Evolutionary conservation across 2,113 vertebrate genomes (phyloP).

Genomic region (Zosterops japonicus): DNA sequence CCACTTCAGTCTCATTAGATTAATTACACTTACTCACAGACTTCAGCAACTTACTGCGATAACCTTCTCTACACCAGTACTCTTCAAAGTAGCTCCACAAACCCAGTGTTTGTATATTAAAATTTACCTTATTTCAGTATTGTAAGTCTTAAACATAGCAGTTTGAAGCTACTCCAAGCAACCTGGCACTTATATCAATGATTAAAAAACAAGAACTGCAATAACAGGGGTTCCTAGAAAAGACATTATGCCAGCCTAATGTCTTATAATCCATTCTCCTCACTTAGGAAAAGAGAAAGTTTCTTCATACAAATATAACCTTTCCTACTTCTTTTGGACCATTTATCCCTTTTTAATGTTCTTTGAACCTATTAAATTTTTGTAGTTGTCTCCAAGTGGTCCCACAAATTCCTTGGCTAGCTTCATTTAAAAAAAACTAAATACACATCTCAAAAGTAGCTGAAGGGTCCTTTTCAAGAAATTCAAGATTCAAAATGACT

Average conservation of each 20-base stretch:
- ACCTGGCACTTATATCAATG: neutral
- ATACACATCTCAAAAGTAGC: neutral
- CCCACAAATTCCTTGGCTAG: neutral
- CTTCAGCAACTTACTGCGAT: neutral
- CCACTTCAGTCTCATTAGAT: neutral
- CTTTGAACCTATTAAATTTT: neutral
- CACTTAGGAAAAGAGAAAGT: neutral
- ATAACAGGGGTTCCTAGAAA: neutral
- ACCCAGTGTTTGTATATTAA: neutral
- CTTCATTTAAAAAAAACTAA: neutral
- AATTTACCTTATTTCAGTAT: neutral
- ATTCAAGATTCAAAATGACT: neutral
- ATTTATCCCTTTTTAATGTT: neutral
- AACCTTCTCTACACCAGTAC: neutral
- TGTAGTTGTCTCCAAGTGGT: neutral
- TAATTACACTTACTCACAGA: neutral
- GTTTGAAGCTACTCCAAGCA: neutral
- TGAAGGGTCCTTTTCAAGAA: neutral
- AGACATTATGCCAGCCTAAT: neutral
- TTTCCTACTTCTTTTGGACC: neutral
- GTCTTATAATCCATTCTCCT: neutral
- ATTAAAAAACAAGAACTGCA: neutral
- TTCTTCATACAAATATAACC: neutral
- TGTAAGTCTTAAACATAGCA: neutral
- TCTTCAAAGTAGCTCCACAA: neutral